Base-by-base conservation (phyloP, 1,140 invertebrate genomes). In the Dendrolimus kikuchii region DNA sequence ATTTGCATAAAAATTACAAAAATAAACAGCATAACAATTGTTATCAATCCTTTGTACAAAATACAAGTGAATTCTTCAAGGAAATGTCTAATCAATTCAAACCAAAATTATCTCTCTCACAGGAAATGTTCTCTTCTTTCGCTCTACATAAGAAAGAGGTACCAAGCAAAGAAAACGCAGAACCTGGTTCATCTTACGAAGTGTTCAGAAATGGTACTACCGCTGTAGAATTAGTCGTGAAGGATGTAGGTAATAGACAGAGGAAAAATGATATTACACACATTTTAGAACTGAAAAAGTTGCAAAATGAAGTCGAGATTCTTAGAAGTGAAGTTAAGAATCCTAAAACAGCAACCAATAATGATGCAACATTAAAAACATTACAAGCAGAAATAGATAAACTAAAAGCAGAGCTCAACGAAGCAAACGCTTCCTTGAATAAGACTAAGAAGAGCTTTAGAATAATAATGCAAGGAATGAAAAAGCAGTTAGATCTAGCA, bases 181-280 rank as follows among this genome's bases (percentile, higher is more conserved):
- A 60, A 23, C 55, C 51, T 5, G 48, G 59, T 6, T 62, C 60
- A 36, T 51, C 62, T 5, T 66, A 58, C 42, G 66, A 69, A 48
- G 69, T 72, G 37, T 73, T 68, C 38, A 61, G 67, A 43, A 70
- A 73, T 36, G 64, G 68, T 43, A 69, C 66, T 7, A 72, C 69
- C 38, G 69, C 69, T 38, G 67, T 73, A 5, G 67, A 70, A 58
- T 64, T 70, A 2, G 59, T 68, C 6, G 65, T 70, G 5, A 73
- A 73, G 62, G 70, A 67, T 49, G 55, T 72, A 9, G 46, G 53
- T 1, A 57, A 57, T 40, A 44, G 8, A 36, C 38, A 10, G 4
- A 69, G 53, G 39, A 60, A 58, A 9, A 58, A 57, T 45, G 7
- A 44, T 23, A 23, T 23, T 23, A 23, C 23, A 23, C 23, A 23